Evolutionary conservation across 2,113 vertebrate species (phyloP), one percentile per base, ranked within the genome.

Genomic region (Talpa occidentalis): DNA sequence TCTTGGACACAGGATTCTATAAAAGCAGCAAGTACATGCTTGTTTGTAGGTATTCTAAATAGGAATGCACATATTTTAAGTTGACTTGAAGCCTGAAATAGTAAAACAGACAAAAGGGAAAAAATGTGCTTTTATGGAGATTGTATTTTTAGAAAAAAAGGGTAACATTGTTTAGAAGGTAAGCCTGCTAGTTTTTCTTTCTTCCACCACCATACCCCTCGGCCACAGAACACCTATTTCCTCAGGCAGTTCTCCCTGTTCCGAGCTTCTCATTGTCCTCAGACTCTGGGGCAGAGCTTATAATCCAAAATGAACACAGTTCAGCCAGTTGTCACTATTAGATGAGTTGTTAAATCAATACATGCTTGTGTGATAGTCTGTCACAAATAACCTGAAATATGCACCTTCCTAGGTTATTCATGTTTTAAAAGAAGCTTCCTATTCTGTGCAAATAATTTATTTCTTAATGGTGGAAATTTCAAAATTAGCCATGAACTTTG

Each of bases 81-180:
- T 54, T 80, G 32, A 1, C 35, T 72, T 96, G 70, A 88, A 76
- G 60, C 83, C 35, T 88, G 26, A 84, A 94, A 92, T 93, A 42
- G 1, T 49, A 67, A 80, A 87, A 21, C 16, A 96, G 79, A 93
- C 28, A 54, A 35, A 85, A 92, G 69, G 37, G n/a, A 11, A 66
- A 84, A 72, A 16, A 37, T 32, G 2, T 62, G 14, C 44, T 78
- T 85, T 73, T 54, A 62, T 32, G 72, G 30, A 72, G 12, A 90
- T 79, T 82, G 86, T 72, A 4, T 30, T n/a, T 82, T 87, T 76
- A 64, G n/a, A 28, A 87, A 15, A 79, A 91, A 11, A 88, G 22
- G 32, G 40, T 72, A 76, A 94, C 87, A 84, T 47, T 85, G 5
- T 52, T 70, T 70, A 28, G 24, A 76, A 74, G 8, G 24, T 30